Evolutionary conservation across 2,113 vertebrate species (phyloP), one percentile per base, ranked within the genome.

Genomic region (Chaetorhynchus papuensis): DNA sequence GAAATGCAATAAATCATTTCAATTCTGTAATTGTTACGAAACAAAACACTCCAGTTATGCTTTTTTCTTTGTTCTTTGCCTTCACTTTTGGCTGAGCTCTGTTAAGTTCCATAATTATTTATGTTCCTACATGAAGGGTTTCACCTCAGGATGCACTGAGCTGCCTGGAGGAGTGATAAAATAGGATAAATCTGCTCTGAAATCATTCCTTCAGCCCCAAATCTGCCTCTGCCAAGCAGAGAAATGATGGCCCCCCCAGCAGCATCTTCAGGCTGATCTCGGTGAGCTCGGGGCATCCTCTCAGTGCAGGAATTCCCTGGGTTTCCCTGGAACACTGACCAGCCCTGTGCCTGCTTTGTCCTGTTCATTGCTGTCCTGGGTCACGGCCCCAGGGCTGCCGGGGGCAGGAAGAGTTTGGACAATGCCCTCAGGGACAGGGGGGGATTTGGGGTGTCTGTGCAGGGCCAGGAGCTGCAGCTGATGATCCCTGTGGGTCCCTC

Each of bases 381-480:
- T 16, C n/a, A 39, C 0, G 0, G 54, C 39, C 69, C 52, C 37
- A 20, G 3, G 13, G 52, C 59, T 81, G 15, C 66, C 7, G 11
- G 33, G n/a, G 27, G 13, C 78, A 39, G 16, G 54, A 11, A 3
- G 30, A 1, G 61, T 30, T 30, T 23, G 63, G 45, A 6, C 35
- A 41, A 15, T 0, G 2, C 27, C 28, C 44, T 15, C 13, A 17
- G 52, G 42, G 17, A 4, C 9, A 18, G 24, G 47, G 12, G 3
- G 47, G 59, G 30, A 30, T 31, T 49, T 42, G 63, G 31, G 42
- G 42, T 15, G 31, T 70, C 79, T 77, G 6, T 13, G 54, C 41
- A 47, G 30, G 35, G 21, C 21, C 61, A 41, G 17, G 12, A 54
- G 14, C 31, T 47, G 78, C 54, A n/a, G 9, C 1, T 33, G 39